Percentiles rank a stretch among this genome's conserved stretches.
phyloP scores from a whole-genome alignment of 2,797 vertebrate genomes.

The Halcyon badia region DNA sequence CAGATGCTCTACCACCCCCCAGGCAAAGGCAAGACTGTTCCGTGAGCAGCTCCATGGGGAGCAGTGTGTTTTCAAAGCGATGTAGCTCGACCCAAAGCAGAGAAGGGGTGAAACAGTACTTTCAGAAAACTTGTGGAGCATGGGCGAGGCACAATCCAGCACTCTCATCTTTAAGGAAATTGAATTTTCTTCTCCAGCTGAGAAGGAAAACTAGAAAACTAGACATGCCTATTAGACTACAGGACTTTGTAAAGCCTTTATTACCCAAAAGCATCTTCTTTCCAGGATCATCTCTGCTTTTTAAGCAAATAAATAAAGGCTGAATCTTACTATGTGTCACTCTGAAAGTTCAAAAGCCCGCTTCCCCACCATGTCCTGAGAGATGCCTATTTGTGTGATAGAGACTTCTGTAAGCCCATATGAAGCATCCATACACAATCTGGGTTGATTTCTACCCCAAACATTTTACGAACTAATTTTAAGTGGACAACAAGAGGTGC shows the following conservation, averaged over 20 bases:
- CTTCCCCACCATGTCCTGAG: background rate
- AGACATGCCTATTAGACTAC: background rate
- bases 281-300: background rate
- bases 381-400: background rate
- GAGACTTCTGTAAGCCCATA: background rate
- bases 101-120: background rate
- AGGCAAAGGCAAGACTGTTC: background rate
- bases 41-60: background rate
- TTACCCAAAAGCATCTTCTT: background rate
- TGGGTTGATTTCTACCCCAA: background rate
- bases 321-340: background rate
- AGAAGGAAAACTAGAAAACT: background rate
- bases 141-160: fast-evolving
- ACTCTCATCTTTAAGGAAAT: background rate
- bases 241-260: background rate
- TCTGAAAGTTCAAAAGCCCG: background rate
- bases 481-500: background rate
- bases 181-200: background rate
- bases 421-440: background rate
- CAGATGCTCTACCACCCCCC: background rate
- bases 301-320: background rate
- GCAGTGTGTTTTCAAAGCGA: background rate
- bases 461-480: background rate
- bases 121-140: background rate
- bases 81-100: background rate